Evolutionary conservation across 2,113 vertebrate species (phyloP).

Genomic region (Gallinago media): DNA sequence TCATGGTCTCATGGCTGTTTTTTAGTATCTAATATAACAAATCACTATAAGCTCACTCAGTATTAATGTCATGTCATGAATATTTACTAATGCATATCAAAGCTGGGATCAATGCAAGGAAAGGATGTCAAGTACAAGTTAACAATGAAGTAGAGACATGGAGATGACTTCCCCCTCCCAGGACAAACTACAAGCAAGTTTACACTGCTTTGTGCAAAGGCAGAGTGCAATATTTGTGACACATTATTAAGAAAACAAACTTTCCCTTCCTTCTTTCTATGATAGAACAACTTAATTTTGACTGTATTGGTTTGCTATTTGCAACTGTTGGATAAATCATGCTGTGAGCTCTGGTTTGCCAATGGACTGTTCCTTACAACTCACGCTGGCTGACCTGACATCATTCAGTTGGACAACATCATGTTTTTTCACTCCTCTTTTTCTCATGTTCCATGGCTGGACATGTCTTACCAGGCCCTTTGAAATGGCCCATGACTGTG

Average conservation of each 20-base stretch:
- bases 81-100: background rate
- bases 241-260: background rate
- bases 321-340: background rate
- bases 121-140: background rate
- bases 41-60: background rate
- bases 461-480: background rate
- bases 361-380: background rate
- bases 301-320: background rate
- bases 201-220: background rate
- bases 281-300: background rate
- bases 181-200: background rate
- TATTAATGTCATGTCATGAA: background rate
- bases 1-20: background rate
- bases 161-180: background rate
- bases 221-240: background rate
- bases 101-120: background rate
- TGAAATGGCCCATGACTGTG: accelerated
- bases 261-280: background rate
- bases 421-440: background rate
- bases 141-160: background rate
- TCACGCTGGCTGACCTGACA: background rate
- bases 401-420: background rate
- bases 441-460: background rate
- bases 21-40: background rate
- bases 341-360: background rate